Conservation (phyloP, 2,797 vertebrate genomes). For the Coluber constrictor region DNA sequence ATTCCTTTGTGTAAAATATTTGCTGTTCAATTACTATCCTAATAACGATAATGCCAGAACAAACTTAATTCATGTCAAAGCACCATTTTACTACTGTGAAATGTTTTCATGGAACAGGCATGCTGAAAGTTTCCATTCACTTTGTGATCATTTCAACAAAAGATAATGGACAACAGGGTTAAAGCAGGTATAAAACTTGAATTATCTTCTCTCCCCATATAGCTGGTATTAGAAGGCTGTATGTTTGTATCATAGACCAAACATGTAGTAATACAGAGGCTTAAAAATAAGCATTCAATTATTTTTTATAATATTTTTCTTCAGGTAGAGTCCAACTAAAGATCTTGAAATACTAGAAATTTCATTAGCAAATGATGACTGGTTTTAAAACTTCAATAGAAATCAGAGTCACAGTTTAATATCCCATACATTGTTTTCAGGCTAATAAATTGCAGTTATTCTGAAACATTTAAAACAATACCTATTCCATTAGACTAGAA, state of each 20-base stretch:
- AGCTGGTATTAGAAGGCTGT: not conserved
- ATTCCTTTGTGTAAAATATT: conserved; percentile 41
- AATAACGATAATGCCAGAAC: not conserved
- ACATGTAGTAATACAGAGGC: not conserved
- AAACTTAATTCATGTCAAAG: conserved; percentile 1
- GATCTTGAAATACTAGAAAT: not conserved
- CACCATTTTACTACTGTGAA: not conserved
- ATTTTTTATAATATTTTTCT: conserved; percentile 2
- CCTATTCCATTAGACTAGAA: not conserved
- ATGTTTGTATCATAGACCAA: not conserved
- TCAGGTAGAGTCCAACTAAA: conserved; percentile 32
- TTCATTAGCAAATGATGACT: not conserved
- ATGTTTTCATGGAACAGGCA: not conserved
- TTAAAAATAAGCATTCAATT: conserved; percentile 15
- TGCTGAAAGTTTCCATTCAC: not conserved
- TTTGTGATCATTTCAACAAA: not conserved
- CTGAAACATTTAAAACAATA: not conserved
- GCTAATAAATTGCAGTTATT: not conserved
- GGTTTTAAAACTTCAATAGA: not conserved
- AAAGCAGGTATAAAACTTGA: conserved; percentile 27
- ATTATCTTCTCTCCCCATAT: not conserved
- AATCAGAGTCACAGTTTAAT: not conserved
- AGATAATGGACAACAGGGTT: conserved; percentile 5
- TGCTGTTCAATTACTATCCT: not conserved
- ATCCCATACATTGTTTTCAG: not conserved